Percentiles rank a stretch among this genome's conserved stretches.
Evolutionary conservation across 1,140 invertebrate species (phyloP).

Genomic region (Lutraria rhynchaena): DNA sequence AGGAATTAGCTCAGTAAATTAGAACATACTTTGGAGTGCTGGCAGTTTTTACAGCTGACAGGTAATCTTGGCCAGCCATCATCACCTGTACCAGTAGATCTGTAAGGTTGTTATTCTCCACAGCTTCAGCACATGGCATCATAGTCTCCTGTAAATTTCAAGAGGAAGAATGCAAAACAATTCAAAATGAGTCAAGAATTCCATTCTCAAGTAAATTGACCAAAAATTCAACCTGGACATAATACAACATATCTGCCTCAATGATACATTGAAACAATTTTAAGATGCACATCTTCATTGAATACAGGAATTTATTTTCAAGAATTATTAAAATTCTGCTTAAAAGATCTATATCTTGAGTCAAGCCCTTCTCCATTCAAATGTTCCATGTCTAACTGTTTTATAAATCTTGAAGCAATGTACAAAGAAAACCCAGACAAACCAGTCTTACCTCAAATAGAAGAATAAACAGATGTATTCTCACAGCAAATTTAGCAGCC

Average conservation of each 20-base stretch:
- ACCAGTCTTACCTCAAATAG: conserved; percentile 87
- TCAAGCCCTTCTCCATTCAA: no score
- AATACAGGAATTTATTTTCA: no score
- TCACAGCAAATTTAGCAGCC: conserved; percentile 85
- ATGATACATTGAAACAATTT: no score
- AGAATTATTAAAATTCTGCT: no score
- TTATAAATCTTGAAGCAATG: no score
- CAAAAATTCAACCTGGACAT: no score
- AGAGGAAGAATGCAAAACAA: not conserved
- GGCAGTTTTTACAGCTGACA: conserved; percentile 67
- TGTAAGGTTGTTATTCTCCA: conserved; percentile 82
- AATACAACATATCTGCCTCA: no score
- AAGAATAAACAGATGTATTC: conserved; percentile 90
- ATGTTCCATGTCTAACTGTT: no score
- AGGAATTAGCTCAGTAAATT: no score
- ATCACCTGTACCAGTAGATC: conserved; percentile 85
- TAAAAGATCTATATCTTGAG: no score
- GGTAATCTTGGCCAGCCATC: conserved; percentile 76
- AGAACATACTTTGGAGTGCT: conserved; percentile 74
- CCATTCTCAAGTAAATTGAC: not conserved
- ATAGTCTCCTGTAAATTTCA: conserved; percentile 85
- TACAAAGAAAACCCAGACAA: no score
- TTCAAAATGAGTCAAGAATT: not conserved
- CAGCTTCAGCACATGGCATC: conserved; percentile 86
- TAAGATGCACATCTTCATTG: no score